A percentile compares a stretch with the other conserved stretches of the same genome.
Conservation (phyloP, 1,140 invertebrate genomes). For the Mamestra configurata region DNA sequence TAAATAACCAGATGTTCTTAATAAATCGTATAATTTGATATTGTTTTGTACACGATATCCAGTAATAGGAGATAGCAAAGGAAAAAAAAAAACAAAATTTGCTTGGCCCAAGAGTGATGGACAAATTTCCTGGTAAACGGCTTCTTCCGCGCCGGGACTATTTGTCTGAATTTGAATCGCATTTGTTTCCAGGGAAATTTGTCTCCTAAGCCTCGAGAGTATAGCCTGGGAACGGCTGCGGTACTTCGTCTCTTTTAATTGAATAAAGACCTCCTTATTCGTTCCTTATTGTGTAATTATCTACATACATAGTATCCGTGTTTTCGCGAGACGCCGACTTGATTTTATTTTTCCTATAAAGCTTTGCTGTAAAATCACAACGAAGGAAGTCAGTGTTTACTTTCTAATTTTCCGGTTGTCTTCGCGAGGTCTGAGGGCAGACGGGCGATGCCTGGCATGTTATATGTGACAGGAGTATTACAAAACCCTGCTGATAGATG, state of each 20-base stretch:
- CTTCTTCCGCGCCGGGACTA: constrained; percentile 80
- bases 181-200: constrained; percentile 84
- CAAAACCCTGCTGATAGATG: constrained; percentile 69
- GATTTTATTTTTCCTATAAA: constrained; percentile 59
- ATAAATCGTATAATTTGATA: constrained; percentile 43
- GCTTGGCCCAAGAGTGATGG: constrained; percentile 78
- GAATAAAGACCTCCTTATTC: constrained; percentile 71
- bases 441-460: constrained; percentile 68
- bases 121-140: constrained; percentile 84
- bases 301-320: constrained; percentile 43
- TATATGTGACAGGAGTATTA: constrained; percentile 70
- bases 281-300: constrained; percentile 60
- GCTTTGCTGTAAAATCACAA: constrained; percentile 57
- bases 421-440: constrained; percentile 73
- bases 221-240: constrained; percentile 68
- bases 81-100: constrained; percentile 76
- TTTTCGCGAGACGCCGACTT: constrained; percentile 21
- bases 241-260: constrained; percentile 81
- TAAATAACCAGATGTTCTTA: constrained; percentile 42
- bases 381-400: constrained; percentile 75
- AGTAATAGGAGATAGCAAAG: constrained; percentile 60
- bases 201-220: constrained; percentile 80
- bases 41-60: constrained; percentile 34
- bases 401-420: constrained; percentile 86
- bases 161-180: constrained; percentile 84